Conservation (phyloP, 2,113 vertebrate species). For the Hemichromis elongatus region DNA sequence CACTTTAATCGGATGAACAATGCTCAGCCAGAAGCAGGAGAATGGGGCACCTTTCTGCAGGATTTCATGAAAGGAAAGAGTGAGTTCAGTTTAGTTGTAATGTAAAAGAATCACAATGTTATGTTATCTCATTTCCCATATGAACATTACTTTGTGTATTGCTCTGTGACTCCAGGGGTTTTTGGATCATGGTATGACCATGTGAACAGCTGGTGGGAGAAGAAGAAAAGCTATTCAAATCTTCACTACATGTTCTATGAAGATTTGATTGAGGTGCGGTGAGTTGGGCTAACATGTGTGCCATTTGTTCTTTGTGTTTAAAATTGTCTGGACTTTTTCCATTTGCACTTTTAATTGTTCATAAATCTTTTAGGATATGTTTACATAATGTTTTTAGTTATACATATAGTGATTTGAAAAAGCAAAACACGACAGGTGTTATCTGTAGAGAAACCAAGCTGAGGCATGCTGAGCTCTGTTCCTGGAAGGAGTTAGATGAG, state of each 20-base stretch:
- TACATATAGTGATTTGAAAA: background rate
- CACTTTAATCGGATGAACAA: slow-evolving; percentile 83
- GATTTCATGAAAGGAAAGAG: slow-evolving; percentile 75
- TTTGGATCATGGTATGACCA: slow-evolving; percentile 80
- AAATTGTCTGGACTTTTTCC: background rate
- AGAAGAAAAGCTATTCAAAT: slow-evolving; percentile 59
- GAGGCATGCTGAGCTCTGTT: background rate
- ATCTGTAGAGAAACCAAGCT: background rate
- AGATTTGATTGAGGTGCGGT: slow-evolving; percentile 70
- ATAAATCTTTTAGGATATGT: background rate
- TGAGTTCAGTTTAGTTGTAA: background rate
- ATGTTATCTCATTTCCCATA: background rate
- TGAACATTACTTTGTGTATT: slow-evolving; percentile 47
- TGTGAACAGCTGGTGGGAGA: slow-evolving; percentile 78
- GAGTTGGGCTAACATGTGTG: background rate
- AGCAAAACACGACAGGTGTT: background rate
- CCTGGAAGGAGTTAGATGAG: background rate
- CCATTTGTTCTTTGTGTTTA: background rate
- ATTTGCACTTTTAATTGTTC: background rate
- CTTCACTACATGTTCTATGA: slow-evolving; percentile 76
- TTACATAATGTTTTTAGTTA: background rate
- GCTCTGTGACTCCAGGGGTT: slow-evolving; percentile 42
- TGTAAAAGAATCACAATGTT: background rate
- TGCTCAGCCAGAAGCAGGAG: slow-evolving; percentile 72
- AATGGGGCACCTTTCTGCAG: slow-evolving; percentile 74